Percentiles rank a stretch among this genome's conserved stretches.
These are phyloP conservation scores for Crioceris asparagi DNA, from an alignment of 2,888 invertebrate species.

Conservation along the genomic window DNA sequence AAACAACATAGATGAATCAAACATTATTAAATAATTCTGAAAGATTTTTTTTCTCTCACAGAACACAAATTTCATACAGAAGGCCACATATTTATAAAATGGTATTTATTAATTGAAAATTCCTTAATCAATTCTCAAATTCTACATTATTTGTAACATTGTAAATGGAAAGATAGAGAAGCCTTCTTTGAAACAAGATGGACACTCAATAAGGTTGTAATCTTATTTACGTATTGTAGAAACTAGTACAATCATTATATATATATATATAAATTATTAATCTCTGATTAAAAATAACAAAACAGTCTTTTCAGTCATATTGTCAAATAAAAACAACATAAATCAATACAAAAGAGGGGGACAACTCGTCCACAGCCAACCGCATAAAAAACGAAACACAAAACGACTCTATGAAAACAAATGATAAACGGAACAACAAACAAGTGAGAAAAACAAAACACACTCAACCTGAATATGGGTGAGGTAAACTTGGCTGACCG, in stretches of 20 bases:
- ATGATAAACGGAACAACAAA: constrained; percentile 16
- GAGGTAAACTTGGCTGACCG: constrained; percentile 12
- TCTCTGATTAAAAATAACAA: constrained; percentile 17
- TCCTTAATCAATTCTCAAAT: too few species aligned
- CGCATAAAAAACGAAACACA: constrained; percentile 14
- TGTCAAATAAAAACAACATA: constrained; percentile 16
- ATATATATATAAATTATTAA: constrained; percentile 16
- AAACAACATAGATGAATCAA: too few species aligned
- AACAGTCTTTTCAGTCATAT: constrained; percentile 17
- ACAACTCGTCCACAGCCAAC: constrained; percentile 15
- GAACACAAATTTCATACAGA: too few species aligned
- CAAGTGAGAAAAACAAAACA: constrained; percentile 9
- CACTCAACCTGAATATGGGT: constrained; percentile 8
- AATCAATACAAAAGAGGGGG: too few species aligned
- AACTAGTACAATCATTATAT: constrained; percentile 13
- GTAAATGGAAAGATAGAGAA: too few species aligned
- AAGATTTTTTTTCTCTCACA: too few species aligned
- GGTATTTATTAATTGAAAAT: too few species aligned
- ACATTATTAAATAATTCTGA: too few species aligned
- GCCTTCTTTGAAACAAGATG: too few species aligned
- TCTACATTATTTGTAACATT: too few species aligned
- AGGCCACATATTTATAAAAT: too few species aligned
- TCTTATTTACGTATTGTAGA: constrained; percentile 16
- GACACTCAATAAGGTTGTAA: constrained; percentile 11
- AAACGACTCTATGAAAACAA: constrained; percentile 15